Evolutionary conservation across 2,113 vertebrate species (phyloP), one percentile per base, ranked within the genome.

Genomic region (Tyto alba): DNA sequence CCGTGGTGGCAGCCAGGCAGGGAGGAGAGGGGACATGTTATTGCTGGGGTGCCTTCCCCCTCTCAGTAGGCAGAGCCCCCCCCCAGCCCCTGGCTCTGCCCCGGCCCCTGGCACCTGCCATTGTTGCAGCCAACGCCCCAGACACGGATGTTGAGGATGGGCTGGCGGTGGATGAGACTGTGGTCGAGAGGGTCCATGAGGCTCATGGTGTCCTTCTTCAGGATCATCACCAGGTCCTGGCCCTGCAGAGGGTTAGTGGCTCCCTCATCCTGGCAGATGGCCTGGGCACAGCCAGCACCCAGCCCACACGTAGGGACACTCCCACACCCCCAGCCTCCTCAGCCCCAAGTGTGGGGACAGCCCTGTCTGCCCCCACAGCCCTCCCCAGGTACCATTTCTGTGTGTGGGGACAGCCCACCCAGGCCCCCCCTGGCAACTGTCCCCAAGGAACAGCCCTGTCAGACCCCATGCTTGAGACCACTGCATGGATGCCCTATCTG

Each of bases 111-210:
- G 93, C 94, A 99, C 99, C 99, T 99, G 98, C 99, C 99, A 1
- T 99, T 99, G 98, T 99, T 98, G 98, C 99, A 99, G 97, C 99
- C 99, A 91, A 99, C 99, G 1, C 99, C 99, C 99, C 99, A 99
- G 32, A 99, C 99, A 7, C 99, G 99, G 91, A 99, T 99, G 97
- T 99, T 99, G 95, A 99, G 98, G 96, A 99, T 99, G 97, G 99
- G 99, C 95, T 99, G 99, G 95, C 97, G 98, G 93, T 99, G 99
- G 91, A 99, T 98, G 71, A 99, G 98, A 95, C 98, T 99, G 97
- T 93, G 98, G 97, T 99, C 99, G 11, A 99, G 90, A 6, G 99
- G 99, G 91, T 99, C 99, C 98, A 99, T 97, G 52, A 99, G 95
- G 76, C 98, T 99, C 97, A 99, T 98, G 19, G 98, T 99, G 97